Evolutionary conservation across 2,888 invertebrate genomes (phyloP).

Genomic region (Cyclophora albipunctata): DNA sequence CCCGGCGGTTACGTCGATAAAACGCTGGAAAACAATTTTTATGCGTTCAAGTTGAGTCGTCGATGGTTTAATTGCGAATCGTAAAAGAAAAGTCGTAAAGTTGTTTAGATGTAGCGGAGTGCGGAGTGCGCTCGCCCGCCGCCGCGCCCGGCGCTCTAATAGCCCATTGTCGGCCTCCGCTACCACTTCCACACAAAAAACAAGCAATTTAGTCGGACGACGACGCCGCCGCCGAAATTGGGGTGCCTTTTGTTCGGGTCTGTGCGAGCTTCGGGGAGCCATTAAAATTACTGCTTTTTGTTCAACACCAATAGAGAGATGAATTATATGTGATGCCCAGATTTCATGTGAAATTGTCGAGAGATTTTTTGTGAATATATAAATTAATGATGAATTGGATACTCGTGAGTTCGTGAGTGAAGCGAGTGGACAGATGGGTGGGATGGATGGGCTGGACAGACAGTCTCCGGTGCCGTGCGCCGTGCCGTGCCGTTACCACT

Average conservation of each 20-base stretch:
- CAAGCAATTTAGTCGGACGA: slow-evolving; percentile 37
- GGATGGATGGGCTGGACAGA: neutral
- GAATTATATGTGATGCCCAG: slow-evolving; percentile 25
- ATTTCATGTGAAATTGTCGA: slow-evolving; percentile 22
- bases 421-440: slow-evolving; percentile 4
- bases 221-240: slow-evolving; percentile 22
- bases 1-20: slow-evolving; percentile 10
- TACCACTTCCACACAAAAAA: slow-evolving; percentile 38
- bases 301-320: slow-evolving; percentile 27
- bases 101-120: slow-evolving; percentile 26
- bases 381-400: slow-evolving; percentile 11
- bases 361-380: slow-evolving; percentile 25
- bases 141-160: slow-evolving; percentile 22
- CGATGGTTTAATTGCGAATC: slow-evolving; percentile 39
- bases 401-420: slow-evolving; percentile 15
- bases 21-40: slow-evolving; percentile 30
- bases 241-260: slow-evolving; percentile 39
- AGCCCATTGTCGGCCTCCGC: slow-evolving; percentile 25
- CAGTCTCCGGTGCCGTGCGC: no score
- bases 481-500: no score
- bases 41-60: slow-evolving; percentile 31
- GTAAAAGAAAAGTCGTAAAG: slow-evolving; percentile 40
- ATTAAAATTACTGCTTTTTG: slow-evolving; percentile 42
- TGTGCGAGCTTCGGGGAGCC: slow-evolving; percentile 34
- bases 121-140: slow-evolving; percentile 16